A percentile compares a stretch with the other conserved stretches of the same genome.
These are phyloP conservation scores for Listronotus bonariensis DNA, from an alignment of 1,140 invertebrate genomes.

Conservation along the genomic window DNA sequence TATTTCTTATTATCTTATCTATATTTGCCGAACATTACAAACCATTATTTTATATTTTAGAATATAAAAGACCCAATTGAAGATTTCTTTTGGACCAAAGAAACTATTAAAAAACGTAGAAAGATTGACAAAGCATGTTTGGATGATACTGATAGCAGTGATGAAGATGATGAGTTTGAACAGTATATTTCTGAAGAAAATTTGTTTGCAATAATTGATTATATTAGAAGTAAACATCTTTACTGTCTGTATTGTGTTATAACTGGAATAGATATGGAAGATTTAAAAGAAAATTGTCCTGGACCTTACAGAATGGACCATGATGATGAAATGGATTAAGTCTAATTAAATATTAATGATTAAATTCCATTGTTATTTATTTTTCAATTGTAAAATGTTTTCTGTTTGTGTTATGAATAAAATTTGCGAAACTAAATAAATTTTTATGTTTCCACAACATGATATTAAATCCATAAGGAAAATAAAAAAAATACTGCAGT, in stretches of 20 bases:
- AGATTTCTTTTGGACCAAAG: conserved; percentile 71
- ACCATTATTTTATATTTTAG: conserved; percentile 37
- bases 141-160: conserved; percentile 45
- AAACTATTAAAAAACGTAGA: conserved; percentile 49
- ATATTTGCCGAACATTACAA: too few species aligned
- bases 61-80: conserved; percentile 61
- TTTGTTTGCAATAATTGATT: conserved; percentile 60
- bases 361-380: conserved; percentile 25
- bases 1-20: too few species aligned
- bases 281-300: conserved; percentile 70
- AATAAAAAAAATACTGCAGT: too few species aligned
- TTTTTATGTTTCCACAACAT: too few species aligned
- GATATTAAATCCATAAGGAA: too few species aligned
- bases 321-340: conserved; percentile 46
- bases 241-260: conserved; percentile 83
- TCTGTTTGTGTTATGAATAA: conserved; percentile 26
- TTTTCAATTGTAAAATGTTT: conserved; percentile 18
- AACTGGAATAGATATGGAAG: conserved; percentile 65
- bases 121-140: conserved; percentile 52
- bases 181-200: conserved; percentile 53
- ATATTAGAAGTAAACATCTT: conserved; percentile 69
- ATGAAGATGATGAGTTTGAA: conserved; percentile 51
- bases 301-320: conserved; percentile 69
- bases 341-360: neutral
- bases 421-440: neutral